These are phyloP conservation scores for Gonocerus acuteangulatus DNA, from an alignment of 2,888 invertebrate genomes.

Conservation along the genomic window DNA sequence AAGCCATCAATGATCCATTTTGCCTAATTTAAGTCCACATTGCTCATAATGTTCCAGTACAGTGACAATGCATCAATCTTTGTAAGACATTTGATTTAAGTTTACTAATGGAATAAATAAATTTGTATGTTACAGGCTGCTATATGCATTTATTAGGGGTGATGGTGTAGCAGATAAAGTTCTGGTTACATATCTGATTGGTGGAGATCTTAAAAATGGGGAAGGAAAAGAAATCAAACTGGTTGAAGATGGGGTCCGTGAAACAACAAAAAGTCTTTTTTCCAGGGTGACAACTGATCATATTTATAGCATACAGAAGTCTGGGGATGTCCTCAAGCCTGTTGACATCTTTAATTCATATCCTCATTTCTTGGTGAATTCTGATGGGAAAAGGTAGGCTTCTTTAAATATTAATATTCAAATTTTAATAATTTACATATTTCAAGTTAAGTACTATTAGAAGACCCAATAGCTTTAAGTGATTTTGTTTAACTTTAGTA, in stretches of 20 bases:
- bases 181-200: constrained; percentile 42
- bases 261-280: constrained; percentile 41
- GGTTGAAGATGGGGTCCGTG: constrained; percentile 42
- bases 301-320: constrained; percentile 45
- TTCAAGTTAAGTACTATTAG: too few relatives aligned
- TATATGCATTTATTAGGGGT: constrained; percentile 42
- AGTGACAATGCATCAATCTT: too few relatives aligned
- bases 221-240: constrained; percentile 42
- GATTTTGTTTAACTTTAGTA: too few relatives aligned
- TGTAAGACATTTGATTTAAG: too few relatives aligned
- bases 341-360: constrained; percentile 31
- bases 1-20: too few relatives aligned
- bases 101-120: too few relatives aligned
- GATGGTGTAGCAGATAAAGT: constrained; percentile 39
- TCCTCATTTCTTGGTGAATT: constrained; percentile 9
- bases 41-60: too few relatives aligned
- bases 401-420: neutral
- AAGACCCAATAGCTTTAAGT: too few relatives aligned
- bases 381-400: constrained; percentile 25
- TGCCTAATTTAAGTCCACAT: too few relatives aligned
- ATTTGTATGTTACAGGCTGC: constrained; percentile 36
- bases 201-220: constrained; percentile 40
- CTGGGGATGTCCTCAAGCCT: constrained; percentile 3
- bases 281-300: constrained; percentile 43
- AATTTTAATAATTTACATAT: too few relatives aligned